phyloP scores from a whole-genome alignment of 2,797 vertebrate genomes.

The Neomorphus geoffroyi region DNA sequence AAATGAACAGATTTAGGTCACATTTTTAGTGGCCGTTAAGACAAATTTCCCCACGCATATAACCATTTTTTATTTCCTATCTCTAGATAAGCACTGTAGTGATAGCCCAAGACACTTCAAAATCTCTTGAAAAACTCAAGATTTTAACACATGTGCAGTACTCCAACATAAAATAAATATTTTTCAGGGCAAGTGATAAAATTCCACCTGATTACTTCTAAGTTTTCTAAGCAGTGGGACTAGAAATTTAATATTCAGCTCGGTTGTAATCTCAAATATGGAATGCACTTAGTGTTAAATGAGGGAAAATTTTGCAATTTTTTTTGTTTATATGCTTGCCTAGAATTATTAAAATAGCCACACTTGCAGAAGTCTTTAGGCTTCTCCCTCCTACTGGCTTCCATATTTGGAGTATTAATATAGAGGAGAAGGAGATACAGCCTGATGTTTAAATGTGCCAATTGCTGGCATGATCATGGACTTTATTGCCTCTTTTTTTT shows the following conservation, averaged over 20 bases:
- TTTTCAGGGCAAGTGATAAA: constrained; percentile 13
- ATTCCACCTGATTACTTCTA: constrained; percentile 9
- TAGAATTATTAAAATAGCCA: background rate
- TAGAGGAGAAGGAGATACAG: background rate
- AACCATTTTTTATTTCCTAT: background rate
- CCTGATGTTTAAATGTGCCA: background rate
- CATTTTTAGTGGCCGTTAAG: background rate
- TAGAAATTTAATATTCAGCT: background rate
- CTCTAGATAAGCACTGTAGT: background rate
- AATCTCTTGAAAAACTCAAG: background rate
- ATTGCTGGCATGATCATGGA: background rate
- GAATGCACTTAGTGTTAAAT: background rate
- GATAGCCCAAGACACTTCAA: background rate
- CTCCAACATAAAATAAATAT: constrained; percentile 6
- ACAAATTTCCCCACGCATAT: background rate
- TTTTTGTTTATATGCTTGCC: background rate
- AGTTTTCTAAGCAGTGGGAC: background rate
- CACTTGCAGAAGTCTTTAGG: background rate
- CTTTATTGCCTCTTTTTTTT: background rate
- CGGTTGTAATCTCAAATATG: background rate
- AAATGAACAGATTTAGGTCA: background rate
- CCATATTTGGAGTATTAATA: background rate
- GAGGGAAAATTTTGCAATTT: background rate
- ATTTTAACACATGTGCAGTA: background rate
- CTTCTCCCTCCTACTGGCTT: background rate